Percentiles rank a stretch among this genome's conserved stretches.
Conservation (phyloP, 2,113 vertebrate species). For the Pagrus major region DNA sequence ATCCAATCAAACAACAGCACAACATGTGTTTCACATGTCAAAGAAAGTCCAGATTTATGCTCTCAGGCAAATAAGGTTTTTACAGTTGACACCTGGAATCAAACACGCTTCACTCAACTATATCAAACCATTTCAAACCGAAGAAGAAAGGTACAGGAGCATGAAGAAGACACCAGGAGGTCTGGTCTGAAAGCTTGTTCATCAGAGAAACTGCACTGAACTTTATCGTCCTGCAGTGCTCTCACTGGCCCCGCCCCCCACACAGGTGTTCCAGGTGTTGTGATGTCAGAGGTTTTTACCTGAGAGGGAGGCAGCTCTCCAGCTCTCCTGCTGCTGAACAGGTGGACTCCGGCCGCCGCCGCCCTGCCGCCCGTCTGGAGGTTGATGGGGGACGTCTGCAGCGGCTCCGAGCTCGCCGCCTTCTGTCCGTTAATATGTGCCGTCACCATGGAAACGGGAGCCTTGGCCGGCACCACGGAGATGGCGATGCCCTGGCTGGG, state of each 20-base stretch:
- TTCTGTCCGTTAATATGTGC: constrained; percentile 88
- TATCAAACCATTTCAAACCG: too few relatives aligned
- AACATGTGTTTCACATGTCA: not conserved
- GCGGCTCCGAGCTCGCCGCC: constrained; percentile 78
- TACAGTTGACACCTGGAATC: too few relatives aligned
- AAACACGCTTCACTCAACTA: too few relatives aligned
- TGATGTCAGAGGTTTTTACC: constrained; percentile 66
- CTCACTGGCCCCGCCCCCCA: not conserved
- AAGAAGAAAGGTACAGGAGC: not conserved
- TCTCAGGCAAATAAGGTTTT: not conserved
- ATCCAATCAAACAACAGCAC: too few relatives aligned
- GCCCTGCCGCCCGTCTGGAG: constrained; percentile 82
- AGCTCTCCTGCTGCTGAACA: constrained; percentile 76
- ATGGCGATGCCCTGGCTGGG: constrained; percentile 85
- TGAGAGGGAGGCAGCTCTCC: constrained; percentile 80
- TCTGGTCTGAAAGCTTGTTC: not conserved
- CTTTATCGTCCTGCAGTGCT: too few relatives aligned
- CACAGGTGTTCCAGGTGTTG: not conserved
- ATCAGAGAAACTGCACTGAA: not conserved
- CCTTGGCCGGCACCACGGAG: constrained; percentile 86
- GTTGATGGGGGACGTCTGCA: constrained; percentile 86
- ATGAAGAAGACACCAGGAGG: not conserved
- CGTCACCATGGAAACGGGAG: constrained; percentile 89
- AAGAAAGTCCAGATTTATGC: not conserved
- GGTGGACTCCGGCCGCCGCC: constrained; percentile 61